Percentiles rank a stretch among this genome's conserved stretches.
Conservation (phyloP, 2,797 vertebrate species). For the Ptychobarbus kaznakovi region DNA sequence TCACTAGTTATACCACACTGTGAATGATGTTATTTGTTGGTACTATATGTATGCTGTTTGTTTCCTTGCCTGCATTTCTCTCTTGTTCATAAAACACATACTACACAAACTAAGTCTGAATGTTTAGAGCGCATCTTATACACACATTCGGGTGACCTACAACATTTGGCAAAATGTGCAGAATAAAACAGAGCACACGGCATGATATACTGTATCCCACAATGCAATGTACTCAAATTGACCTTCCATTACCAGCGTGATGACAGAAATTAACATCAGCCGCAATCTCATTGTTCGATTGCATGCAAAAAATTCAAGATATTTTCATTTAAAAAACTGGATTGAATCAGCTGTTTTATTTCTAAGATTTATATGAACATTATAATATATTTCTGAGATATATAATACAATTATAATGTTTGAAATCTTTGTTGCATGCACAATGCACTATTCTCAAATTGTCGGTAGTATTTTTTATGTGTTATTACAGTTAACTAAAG, state of each 20-base stretch:
- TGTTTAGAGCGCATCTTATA: neutral
- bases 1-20: neutral
- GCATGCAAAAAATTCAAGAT: neutral
- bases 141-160: neutral
- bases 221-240: neutral
- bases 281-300: neutral
- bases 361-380: neutral
- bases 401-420: neutral
- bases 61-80: neutral
- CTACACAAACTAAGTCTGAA: neutral
- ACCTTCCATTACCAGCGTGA: neutral
- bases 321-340: neutral
- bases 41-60: neutral
- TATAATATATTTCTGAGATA: neutral
- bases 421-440: neutral
- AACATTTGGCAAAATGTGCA: neutral
- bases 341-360: neutral
- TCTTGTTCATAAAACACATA: neutral
- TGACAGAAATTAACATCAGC: neutral
- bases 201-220: neutral
- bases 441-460: neutral
- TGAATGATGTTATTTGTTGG: constrained; percentile 16
- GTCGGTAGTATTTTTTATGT: neutral
- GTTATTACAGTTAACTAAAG: too few species aligned
- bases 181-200: neutral